Conservation (phyloP, 35 echinoderm and acorn worm species). For the Apostichopus californicus region DNA sequence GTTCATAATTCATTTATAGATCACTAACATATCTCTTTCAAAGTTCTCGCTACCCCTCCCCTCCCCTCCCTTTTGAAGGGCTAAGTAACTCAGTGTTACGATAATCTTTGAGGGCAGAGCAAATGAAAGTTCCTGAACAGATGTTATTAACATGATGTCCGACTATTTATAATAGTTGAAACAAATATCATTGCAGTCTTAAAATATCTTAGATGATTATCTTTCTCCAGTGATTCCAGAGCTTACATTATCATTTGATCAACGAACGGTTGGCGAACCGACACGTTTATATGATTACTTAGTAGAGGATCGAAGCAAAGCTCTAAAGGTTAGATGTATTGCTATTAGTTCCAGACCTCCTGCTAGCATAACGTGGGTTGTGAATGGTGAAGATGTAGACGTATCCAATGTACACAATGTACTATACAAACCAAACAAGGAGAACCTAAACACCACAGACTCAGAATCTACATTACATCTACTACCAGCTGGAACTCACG, state of each 20-base stretch:
- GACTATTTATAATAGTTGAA: no score
- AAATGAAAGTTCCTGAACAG: no score
- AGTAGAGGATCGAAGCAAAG: neutral
- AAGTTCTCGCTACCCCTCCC: no score
- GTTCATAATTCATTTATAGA: no score
- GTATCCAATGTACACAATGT: neutral
- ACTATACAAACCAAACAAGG: neutral
- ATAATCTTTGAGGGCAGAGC: no score
- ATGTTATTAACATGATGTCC: no score
- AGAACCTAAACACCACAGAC: neutral
- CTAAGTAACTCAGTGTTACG: no score
- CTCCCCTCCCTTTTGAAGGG: no score
- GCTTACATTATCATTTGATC: neutral
- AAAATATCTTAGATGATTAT: no score
- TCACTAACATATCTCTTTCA: no score
- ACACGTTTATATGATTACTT: neutral
- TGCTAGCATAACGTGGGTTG: neutral
- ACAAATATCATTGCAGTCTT: no score
- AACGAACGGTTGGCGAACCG: neutral
- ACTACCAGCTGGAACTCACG: neutral
- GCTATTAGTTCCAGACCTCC: neutral
- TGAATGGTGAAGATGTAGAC: neutral
- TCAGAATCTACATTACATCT: neutral
- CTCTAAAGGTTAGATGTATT: neutral
- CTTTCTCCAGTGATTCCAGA: no score